Conservation (phyloP, 2,113 vertebrate species). For the Mungos mungo region DNA sequence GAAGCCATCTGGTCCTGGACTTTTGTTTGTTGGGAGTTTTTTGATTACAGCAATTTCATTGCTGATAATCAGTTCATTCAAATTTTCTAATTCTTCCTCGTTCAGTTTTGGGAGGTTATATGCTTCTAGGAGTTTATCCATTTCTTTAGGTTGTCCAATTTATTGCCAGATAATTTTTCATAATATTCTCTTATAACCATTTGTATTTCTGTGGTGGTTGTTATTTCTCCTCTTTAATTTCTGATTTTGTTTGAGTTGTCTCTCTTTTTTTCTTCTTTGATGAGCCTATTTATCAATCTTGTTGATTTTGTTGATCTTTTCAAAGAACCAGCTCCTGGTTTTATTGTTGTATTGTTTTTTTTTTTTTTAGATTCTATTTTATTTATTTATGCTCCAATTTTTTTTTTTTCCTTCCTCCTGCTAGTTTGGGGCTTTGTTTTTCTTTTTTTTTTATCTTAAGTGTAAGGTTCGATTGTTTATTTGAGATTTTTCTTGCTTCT, state of each 20-base stretch:
- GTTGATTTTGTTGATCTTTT: neutral
- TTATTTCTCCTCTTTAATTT: neutral
- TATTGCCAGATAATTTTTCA: neutral
- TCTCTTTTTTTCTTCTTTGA: neutral
- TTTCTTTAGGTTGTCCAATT: too few species aligned
- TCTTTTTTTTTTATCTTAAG: neutral
- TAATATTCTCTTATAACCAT: neutral
- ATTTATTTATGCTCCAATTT: too few species aligned
- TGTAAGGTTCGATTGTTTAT: neutral
- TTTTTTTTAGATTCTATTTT: neutral
- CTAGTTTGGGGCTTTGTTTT: neutral
- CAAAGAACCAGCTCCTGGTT: neutral
- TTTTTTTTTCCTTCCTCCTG: neutral
- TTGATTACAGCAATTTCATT: too few species aligned
- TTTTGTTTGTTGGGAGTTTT: too few species aligned
- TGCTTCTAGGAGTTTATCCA: too few species aligned
- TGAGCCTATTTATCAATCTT: neutral
- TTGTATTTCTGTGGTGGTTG: neutral
- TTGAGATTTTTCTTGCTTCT: neutral
- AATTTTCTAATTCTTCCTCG: too few species aligned
- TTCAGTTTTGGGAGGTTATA: too few species aligned
- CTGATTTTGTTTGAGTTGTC: neutral
- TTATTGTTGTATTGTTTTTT: neutral
- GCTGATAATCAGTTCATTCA: too few species aligned
- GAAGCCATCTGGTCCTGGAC: neutral